A percentile compares a stretch with the other conserved stretches of the same genome.
phyloP scores from a whole-genome alignment of 2,113 vertebrate genomes.

The Xiphophorus maculatus region DNA sequence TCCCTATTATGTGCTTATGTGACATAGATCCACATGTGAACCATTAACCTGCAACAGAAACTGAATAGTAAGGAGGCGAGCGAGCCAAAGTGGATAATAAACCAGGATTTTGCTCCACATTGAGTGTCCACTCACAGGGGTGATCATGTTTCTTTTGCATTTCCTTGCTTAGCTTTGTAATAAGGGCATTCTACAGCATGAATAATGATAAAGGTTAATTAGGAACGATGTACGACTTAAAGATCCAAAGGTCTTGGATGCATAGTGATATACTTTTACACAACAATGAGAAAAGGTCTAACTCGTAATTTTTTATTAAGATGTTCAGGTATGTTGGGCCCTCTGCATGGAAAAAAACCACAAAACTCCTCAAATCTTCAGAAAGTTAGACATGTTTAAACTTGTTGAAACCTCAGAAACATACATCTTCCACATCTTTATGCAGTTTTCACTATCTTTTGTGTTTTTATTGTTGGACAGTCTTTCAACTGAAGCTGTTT shows the following conservation, averaged over 20 bases:
- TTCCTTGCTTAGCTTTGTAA: neutral
- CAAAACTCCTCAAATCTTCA: too few relatives aligned
- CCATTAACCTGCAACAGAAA: neutral
- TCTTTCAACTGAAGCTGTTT: neutral
- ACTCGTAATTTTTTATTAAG: too few relatives aligned
- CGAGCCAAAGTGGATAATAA: conserved; percentile 25
- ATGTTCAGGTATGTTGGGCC: too few relatives aligned
- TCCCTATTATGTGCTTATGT: neutral
- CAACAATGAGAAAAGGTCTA: neutral
- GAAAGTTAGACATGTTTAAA: too few relatives aligned
- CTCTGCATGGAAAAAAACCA: too few relatives aligned
- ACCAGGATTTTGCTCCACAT: conserved; percentile 5
- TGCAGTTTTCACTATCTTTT: too few relatives aligned
- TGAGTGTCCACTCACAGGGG: neutral
- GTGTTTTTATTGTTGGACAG: neutral
- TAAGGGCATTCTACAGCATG: neutral
- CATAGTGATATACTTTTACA: neutral
- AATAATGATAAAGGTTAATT: neutral
- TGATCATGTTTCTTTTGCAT: neutral
- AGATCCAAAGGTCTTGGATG: neutral
- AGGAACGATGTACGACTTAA: neutral
- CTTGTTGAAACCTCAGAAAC: too few relatives aligned
- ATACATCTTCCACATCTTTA: too few relatives aligned
- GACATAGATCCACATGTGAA: conserved; percentile 3
- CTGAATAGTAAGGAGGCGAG: conserved; percentile 22